Conservation (phyloP, 2,888 invertebrate species). For the Stictocephala bisonia region DNA sequence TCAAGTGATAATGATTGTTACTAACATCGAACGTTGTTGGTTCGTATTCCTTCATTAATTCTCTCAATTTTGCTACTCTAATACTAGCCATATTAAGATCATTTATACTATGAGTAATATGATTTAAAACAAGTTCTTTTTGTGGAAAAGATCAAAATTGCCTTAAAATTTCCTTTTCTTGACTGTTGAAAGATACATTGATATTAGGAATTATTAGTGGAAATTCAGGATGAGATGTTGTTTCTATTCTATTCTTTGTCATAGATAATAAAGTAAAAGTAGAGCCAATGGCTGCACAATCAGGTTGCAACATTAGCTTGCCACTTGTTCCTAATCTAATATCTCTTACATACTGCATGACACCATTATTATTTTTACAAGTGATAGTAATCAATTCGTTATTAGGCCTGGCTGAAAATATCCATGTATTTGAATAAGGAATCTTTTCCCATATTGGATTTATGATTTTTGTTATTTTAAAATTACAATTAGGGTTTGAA, state of each 20-base stretch:
- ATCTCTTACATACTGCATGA: neutral
- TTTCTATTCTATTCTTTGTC: neutral
- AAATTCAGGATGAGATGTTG: neutral
- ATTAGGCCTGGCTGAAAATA: neutral
- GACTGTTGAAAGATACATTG: neutral
- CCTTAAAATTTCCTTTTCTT: neutral
- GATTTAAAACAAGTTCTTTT: conserved; percentile 1
- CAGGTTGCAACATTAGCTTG: neutral
- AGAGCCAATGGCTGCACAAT: neutral
- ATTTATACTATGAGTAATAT: neutral
- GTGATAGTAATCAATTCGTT: neutral
- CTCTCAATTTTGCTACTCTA: neutral
- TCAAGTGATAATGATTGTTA: neutral
- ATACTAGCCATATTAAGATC: neutral
- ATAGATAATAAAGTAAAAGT: neutral
- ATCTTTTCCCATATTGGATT: too few relatives aligned
- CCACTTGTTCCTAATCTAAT: neutral
- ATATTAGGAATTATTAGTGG: neutral
- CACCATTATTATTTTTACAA: neutral
- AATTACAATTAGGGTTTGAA: too few relatives aligned
- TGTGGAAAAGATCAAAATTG: neutral
- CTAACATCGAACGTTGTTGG: neutral
- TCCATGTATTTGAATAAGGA: too few relatives aligned
- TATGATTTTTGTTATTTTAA: too few relatives aligned
- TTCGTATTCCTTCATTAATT: neutral